Evolutionary conservation across 1,140 invertebrate genomes (phyloP).

Genomic region (Chironomus striatipennis): DNA sequence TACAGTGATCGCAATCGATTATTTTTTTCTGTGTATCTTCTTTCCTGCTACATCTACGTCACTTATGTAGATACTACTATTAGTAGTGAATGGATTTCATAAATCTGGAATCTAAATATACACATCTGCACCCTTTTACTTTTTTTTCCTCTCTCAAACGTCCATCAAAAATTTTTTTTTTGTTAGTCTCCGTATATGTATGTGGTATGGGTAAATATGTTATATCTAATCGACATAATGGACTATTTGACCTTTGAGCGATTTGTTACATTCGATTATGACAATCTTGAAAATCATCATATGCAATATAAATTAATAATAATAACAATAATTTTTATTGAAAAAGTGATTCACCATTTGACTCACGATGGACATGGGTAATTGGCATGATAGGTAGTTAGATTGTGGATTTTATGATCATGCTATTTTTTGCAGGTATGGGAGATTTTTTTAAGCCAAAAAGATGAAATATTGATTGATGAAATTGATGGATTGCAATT

Average conservation of each 20-base stretch:
- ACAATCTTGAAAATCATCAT: conserved; percentile 15
- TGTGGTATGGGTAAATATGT: neutral
- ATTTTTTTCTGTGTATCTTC: neutral
- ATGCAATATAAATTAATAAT: neutral
- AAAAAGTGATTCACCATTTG: conserved; percentile 10
- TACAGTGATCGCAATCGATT: neutral
- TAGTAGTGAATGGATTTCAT: neutral
- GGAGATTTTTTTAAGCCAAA: too few species aligned
- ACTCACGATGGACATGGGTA: neutral
- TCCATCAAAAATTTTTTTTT: neutral
- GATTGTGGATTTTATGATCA: neutral
- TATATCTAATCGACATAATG: neutral
- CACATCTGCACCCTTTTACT: conserved; percentile 4
- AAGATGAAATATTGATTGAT: too few species aligned
- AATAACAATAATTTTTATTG: neutral
- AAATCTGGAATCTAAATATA: neutral
- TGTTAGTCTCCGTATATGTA: neutral
- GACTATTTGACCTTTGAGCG: conserved; percentile 15
- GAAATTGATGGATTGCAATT: neutral
- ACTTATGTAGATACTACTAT: too few species aligned
- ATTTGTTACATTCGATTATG: conserved; percentile 2
- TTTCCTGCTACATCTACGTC: too few species aligned
- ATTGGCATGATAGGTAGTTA: neutral
- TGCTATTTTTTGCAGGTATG: too few species aligned
- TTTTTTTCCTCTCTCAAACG: neutral